phyloP scores from a whole-genome alignment of 2,888 invertebrate species.

The Drosophila buzzatii region DNA sequence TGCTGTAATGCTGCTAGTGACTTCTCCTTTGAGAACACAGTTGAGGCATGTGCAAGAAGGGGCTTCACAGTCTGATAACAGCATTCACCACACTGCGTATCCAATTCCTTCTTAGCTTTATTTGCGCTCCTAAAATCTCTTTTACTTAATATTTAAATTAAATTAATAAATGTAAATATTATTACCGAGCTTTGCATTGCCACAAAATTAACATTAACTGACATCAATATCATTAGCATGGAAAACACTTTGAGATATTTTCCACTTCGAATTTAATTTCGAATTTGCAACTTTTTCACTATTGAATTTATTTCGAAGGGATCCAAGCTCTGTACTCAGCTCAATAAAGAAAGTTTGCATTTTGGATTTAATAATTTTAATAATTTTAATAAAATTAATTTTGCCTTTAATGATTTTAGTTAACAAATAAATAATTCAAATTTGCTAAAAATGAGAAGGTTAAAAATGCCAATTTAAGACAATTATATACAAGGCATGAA shows the following conservation, averaged over 20 bases:
- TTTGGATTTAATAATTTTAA: neutral
- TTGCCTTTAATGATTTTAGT: no score
- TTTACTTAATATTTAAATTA: neutral
- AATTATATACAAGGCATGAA: no score
- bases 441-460: no score
- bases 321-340: no score
- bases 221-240: neutral
- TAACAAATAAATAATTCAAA: no score
- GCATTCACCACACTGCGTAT: neutral
- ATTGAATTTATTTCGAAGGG: neutral
- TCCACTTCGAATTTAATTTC: neutral
- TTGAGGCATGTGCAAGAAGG: neutral
- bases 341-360: neutral
- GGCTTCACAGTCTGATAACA: neutral
- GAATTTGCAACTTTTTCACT: neutral
- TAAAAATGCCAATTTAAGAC: no score
- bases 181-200: neutral
- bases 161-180: no score
- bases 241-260: neutral
- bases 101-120: neutral
- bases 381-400: no score
- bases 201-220: neutral
- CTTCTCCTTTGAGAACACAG: neutral
- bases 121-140: neutral
- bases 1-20: neutral